Base-by-base conservation (phyloP, 1,140 invertebrate species). In the Apis cerana region DNA sequence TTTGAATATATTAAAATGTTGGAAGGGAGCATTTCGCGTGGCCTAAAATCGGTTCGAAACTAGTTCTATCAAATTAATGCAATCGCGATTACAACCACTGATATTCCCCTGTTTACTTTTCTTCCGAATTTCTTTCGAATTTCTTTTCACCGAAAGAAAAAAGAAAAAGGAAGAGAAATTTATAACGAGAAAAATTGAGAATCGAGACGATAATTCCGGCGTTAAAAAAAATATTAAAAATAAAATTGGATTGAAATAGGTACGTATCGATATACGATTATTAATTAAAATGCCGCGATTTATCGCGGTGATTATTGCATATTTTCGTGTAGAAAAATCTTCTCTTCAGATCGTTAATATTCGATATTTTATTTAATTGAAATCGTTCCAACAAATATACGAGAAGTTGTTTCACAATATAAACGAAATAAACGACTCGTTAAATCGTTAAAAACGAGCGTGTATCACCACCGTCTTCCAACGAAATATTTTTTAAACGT, bases 1-100 rank as follows among this genome's bases (percentile, higher is more conserved):
- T 67, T 77, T 23, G 52, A 77, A 68, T 67, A 23, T 68, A 77
- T 58, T 56, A 58, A 77, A 58, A 54, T 12, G 52, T 5, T 17
- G 9, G 59, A 15, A 64, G 52, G 15, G 72, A 62, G 27, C 15
- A 4, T 54, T 33, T 15, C 27, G 5, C 52, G 27, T 23, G 23
- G 52, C 21, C 52, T 9, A 21, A 58, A 68, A 77, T 21, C 1
- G 23, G 27, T 27, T 58, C 33, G 61, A 54, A 65, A 76, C 75
- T 76, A 76, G 23, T 43, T 76, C 0, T 27, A n/a, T 65, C 52
- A 23, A 56, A 68, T 77, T 58, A 56, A 56, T 13, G 8, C 10
- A 17, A 48, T 19, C 8, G 23, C 62, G 9, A 54, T 76, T 17
- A 12, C 62, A 12, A 54, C 21, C 27, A 17, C 21, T 19, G 8